These are phyloP conservation scores for Fukomys damarensis DNA, from an alignment of 2,113 vertebrate genomes.

Conservation along the genomic window DNA sequence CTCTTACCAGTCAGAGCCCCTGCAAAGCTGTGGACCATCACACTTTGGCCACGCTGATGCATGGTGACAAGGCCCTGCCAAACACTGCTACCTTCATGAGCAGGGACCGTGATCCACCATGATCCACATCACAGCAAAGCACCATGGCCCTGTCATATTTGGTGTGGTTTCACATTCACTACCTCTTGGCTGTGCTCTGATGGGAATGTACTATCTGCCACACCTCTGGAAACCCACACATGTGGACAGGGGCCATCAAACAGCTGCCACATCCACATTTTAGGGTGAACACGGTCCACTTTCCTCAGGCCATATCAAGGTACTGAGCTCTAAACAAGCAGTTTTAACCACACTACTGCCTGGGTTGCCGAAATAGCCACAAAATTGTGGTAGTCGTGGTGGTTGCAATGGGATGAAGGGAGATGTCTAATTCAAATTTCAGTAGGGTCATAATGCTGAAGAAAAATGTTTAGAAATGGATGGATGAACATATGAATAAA, in stretches of 20 bases:
- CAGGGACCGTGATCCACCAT: not conserved
- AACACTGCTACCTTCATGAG: no score
- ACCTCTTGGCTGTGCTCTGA: not conserved
- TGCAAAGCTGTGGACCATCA: not conserved
- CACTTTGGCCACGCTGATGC: no score
- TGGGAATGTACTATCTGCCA: not conserved
- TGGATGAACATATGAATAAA: not conserved
- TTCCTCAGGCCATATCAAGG: not conserved
- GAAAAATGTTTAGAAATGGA: not conserved
- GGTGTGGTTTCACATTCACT: rapidly evolving
- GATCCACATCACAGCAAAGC: not conserved
- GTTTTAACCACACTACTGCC: not conserved
- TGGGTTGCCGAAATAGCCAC: not conserved
- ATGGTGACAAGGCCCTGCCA: not conserved
- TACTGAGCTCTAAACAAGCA: not conserved
- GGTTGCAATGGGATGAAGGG: not conserved
- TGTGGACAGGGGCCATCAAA: not conserved
- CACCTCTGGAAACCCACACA: not conserved
- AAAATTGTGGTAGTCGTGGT: not conserved
- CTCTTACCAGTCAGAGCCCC: not conserved
- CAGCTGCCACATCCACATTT: not conserved
- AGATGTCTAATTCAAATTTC: not conserved
- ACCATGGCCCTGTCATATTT: not conserved
- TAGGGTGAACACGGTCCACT: not conserved
- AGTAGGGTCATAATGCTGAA: not conserved